These are phyloP conservation scores for Oxyruncus cristatus DNA, from an alignment of 2,113 vertebrate genomes.

Conservation along the genomic window DNA sequence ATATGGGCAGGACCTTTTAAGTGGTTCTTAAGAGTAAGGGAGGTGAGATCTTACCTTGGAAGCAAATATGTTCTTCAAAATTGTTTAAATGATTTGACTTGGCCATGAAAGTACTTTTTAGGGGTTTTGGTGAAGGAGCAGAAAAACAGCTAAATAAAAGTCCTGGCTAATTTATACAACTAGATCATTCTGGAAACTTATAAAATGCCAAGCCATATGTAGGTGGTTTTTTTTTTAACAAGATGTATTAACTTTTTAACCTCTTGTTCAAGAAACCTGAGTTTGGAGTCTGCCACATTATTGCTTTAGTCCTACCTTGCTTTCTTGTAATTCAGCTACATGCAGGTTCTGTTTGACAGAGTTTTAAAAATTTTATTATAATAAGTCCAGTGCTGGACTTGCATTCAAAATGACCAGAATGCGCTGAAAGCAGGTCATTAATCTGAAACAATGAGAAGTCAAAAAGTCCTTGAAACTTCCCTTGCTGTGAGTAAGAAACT, in stretches of 20 bases:
- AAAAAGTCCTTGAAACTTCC: neutral
- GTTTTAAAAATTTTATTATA: neutral
- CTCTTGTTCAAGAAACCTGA: neutral
- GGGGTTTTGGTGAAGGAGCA: neutral
- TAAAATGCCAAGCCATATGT: neutral
- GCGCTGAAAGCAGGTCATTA: neutral
- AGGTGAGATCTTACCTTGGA: neutral
- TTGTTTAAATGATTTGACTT: neutral
- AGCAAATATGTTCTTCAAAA: neutral
- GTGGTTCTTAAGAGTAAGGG: neutral
- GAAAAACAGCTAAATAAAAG: neutral
- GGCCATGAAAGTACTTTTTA: neutral
- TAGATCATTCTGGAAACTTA: neutral
- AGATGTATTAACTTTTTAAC: neutral
- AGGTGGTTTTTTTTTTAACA: neutral
- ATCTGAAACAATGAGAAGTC: neutral
- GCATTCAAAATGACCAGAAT: neutral
- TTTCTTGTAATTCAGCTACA: neutral
- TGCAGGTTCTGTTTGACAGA: neutral
- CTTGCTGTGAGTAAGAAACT: neutral
- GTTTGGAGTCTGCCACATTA: neutral
- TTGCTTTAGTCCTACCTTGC: neutral
- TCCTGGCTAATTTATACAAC: neutral
- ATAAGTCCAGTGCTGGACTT: neutral
- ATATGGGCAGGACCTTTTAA: neutral